Conservation (phyloP, 2,113 vertebrate species). For the Gymnogyps californianus region DNA sequence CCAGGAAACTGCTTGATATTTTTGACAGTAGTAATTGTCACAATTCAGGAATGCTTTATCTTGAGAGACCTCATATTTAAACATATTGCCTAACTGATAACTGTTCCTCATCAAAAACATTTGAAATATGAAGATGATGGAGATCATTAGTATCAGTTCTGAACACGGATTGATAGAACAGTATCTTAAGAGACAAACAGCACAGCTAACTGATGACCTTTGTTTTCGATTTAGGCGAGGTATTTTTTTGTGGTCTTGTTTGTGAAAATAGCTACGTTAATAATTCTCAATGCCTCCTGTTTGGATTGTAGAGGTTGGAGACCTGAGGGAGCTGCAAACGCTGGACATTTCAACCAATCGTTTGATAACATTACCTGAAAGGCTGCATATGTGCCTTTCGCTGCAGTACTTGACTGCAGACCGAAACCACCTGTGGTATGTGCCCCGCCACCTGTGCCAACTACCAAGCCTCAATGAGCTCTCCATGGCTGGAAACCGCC, state of each 20-base stretch:
- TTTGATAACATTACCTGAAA: slow-evolving; percentile 84
- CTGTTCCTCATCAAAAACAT: background rate
- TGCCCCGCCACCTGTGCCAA: slow-evolving; percentile 92
- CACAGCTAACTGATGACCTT: background rate
- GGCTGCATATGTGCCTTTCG: slow-evolving; percentile 89
- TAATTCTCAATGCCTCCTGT: background rate
- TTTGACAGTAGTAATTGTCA: background rate
- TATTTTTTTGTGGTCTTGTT: background rate
- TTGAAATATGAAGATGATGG: background rate
- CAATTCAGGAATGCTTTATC: background rate
- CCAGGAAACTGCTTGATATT: background rate
- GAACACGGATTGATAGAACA: background rate
- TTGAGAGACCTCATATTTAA: background rate
- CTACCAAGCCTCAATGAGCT: slow-evolving; percentile 94
- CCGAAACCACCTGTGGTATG: slow-evolving; percentile 83
- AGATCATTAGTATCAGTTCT: background rate
- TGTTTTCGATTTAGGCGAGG: accelerated
- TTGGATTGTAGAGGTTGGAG: slow-evolving; percentile 85
- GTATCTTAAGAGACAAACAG: background rate
- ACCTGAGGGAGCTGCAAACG: slow-evolving; percentile 90
- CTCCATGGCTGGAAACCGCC: slow-evolving; percentile 92
- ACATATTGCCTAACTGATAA: background rate
- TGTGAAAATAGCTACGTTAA: background rate
- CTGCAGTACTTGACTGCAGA: slow-evolving; percentile 93
- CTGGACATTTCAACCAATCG: slow-evolving; percentile 92